Base-by-base conservation (phyloP, 2,797 vertebrate species). In the Muscicapa striata region DNA sequence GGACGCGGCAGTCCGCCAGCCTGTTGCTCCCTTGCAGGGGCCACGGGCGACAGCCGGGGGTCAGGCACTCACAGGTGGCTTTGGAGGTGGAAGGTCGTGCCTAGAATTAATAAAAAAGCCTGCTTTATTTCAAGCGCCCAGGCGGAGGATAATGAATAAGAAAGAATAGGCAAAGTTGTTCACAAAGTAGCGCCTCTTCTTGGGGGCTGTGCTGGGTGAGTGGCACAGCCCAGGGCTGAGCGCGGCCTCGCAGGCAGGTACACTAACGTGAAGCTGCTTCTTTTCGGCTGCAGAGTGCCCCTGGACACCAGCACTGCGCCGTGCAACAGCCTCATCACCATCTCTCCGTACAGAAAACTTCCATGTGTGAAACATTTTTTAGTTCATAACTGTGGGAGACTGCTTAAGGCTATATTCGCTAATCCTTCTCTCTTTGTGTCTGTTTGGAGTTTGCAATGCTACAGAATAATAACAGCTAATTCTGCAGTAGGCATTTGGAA, bases 11-110 rank as follows among this genome's bases (percentile, higher is more conserved):
- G 5, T 1, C 87, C 2, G 21, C 46, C 67, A 52, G 80, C 67
- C 88, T 64, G 85, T 80, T 94, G 96, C 89, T 79, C 43, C 69
- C 54, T 79, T 59, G 32, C 62, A 67, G 79, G 58, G 78, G 57
- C 66, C 78, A 2, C 49, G 48, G 90, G n/a, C 32, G 26, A 27
- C 74, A 63, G 58, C 43, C 30, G 32, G 27, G 69, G 54, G 52
- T 62, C 73, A n/a, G 73, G 22, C 61, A 15, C 63, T 26, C 48
- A 18, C 58, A 72, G 82, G 80, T 87, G 68, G 63, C 70, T 59
- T 48, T 16, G 82, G 59, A 66, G 63, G 15, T 38, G n/a, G 64
- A 32, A 84, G 55, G 75, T 72, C 32, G 36, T 52, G 59, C 48
- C 40, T 45, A 41, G 73, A 86, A 46, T n/a, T 29, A 43, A 46